Percentiles rank a stretch among this genome's conserved stretches.
These are phyloP conservation scores for Isoperla grammatica DNA, from an alignment of 2,888 invertebrate genomes.

Conservation along the genomic window DNA sequence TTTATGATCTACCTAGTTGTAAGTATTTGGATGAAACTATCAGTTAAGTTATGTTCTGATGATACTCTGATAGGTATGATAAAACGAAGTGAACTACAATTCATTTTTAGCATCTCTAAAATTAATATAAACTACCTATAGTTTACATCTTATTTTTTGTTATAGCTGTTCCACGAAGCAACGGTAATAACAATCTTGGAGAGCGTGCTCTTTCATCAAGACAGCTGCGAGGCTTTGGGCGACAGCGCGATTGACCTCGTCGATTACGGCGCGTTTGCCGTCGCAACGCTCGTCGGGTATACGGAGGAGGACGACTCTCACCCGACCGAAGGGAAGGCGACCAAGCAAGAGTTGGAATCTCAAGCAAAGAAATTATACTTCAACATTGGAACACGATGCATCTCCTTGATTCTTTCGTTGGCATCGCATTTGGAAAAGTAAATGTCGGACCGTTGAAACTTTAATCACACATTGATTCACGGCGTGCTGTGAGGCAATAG, in stretches of 20 bases:
- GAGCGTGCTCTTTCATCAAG: conserved; percentile 73
- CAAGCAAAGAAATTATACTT: conserved; percentile 66
- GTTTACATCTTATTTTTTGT: too few species aligned
- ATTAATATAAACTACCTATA: too few species aligned
- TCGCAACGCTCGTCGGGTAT: conserved; percentile 56
- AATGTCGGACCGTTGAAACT: too few species aligned
- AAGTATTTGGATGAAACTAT: conserved; percentile 37
- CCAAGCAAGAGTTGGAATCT: conserved; percentile 51
- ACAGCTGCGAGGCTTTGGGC: conserved; percentile 68
- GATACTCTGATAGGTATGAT: too few species aligned
- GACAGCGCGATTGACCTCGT: conserved; percentile 74
- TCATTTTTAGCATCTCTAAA: too few species aligned
- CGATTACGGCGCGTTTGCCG: conserved; percentile 70
- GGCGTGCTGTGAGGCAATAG: too few species aligned
- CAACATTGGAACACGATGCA: conserved; percentile 72
- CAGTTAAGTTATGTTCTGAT: too few species aligned
- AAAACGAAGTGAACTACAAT: too few species aligned
- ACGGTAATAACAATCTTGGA: conserved; percentile 75
- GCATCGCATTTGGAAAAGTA: conserved; percentile 54
- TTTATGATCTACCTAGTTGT: conserved; percentile 74
- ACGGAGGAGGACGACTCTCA: conserved; percentile 42
- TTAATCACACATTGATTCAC: too few species aligned
- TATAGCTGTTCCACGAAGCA: conserved; percentile 70
- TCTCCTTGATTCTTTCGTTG: conserved; percentile 72
- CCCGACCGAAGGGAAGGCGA: not conserved